phyloP scores from a whole-genome alignment of 1,140 invertebrate species.

The Pogonomyrmex barbatus region DNA sequence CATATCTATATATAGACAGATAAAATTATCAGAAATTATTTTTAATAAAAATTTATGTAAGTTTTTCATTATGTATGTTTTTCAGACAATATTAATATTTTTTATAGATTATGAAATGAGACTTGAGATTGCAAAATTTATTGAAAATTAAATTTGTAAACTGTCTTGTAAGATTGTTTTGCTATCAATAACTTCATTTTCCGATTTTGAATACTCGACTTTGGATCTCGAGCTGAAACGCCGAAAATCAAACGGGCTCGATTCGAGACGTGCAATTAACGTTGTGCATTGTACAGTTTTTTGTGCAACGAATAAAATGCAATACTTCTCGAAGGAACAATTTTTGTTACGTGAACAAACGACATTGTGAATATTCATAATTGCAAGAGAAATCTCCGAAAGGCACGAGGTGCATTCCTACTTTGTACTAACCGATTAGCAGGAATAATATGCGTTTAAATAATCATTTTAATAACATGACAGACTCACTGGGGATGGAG shows the following conservation, averaged over 20 bases:
- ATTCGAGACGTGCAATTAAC: background rate
- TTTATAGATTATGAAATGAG: background rate
- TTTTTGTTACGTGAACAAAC: constrained; percentile 8
- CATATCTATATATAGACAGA: background rate
- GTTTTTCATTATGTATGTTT: background rate
- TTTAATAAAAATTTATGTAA: constrained; percentile 20
- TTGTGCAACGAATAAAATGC: constrained; percentile 1
- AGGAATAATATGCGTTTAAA: background rate
- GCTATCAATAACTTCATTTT: constrained; percentile 2
- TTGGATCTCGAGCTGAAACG: background rate
- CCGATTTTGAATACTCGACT: background rate
- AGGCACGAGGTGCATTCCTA: constrained; percentile 43
- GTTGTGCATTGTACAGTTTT: constrained; percentile 5
- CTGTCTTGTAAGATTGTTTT: background rate
- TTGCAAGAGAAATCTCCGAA: constrained; percentile 2
- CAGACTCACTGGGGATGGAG: background rate
- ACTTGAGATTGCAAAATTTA: background rate
- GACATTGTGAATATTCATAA: constrained; percentile 8
- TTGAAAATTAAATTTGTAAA: constrained; percentile 17
- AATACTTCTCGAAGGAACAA: constrained; percentile 46
- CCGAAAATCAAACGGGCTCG: background rate
- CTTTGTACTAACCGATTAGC: background rate
- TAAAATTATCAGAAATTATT: constrained; percentile 17
- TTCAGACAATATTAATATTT: background rate
- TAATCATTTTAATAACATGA: constrained; percentile 10